Base-by-base conservation (phyloP, 2,888 invertebrate genomes). In the Amblyjoppa proteus region DNA sequence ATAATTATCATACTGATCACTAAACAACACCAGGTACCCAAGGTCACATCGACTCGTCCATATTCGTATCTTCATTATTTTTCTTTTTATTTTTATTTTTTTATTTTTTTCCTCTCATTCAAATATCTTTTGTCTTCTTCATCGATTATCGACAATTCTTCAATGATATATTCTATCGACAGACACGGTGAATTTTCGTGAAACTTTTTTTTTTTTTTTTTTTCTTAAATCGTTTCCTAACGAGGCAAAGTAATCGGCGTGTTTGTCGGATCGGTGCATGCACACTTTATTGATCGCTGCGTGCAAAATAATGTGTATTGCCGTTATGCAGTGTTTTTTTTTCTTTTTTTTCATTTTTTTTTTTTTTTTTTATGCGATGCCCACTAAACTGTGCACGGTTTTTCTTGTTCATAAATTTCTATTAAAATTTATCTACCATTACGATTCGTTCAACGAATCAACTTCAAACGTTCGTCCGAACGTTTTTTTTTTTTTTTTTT, bases 391-490 rank as follows among this genome's bases (percentile, higher is more conserved):
- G 61, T 81, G 77, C 77, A 74, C 74, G n/a, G 49, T 76, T 56
- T 45, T 68, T 61, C 49, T 51, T 38, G 28, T 7, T 75, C 31
- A n/a, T 73, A 75, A 79, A 76, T 79, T 82, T 82, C 74, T 76
- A 76, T 51, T 82, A 11, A 73, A 80, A 41, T 80, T 64, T 56
- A 71, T 56, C 66, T 73, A 79, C 51, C 75, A 82, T 51, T 25
- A 75, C 70, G 82, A 85, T 85, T 85, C 82, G 82, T 71, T 82
- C 85, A 85, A 85, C 85, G 85, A 85, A 85, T 85, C 58, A 66
- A 79, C 51, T 76, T 51, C 51, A 45, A 13, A 69, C 69, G 77
- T 74, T 81, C 49, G 3, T 78, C n/a, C 69, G 58, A 85, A 79
- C 79, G 68, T 68, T 74, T 3, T 74, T 73, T 56, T 51, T 25